Evolutionary conservation across 1,140 invertebrate genomes (phyloP).

Genomic region (Micrasema minimum): DNA sequence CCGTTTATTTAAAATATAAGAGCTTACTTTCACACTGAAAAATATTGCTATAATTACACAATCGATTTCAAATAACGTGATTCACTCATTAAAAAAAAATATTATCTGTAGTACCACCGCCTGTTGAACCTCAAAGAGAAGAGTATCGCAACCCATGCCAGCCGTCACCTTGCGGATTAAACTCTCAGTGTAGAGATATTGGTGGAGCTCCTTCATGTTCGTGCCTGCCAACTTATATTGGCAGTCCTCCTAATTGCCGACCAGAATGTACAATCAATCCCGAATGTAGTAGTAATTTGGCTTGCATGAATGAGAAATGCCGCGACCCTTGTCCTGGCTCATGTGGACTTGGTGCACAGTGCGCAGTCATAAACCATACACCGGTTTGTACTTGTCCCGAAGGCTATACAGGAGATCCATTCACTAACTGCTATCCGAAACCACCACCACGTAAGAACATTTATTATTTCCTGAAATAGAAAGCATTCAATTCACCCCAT

Average conservation of each 20-base stretch:
- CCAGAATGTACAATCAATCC: conserved; percentile 76
- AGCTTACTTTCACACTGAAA: too few relatives aligned
- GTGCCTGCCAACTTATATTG: conserved; percentile 72
- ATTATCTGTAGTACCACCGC: conserved; percentile 53
- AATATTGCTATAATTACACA: too few relatives aligned
- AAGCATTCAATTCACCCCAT: background rate
- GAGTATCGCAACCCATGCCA: conserved; percentile 69
- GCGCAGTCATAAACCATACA: conserved; percentile 73
- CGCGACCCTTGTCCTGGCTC: conserved; percentile 79
- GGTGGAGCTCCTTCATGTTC: conserved; percentile 72
- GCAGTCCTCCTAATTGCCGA: conserved; percentile 76
- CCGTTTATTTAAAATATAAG: too few relatives aligned
- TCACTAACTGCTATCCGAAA: conserved; percentile 71
- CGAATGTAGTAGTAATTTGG: conserved; percentile 71
- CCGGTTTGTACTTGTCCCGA: conserved; percentile 74
- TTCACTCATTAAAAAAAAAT: too few relatives aligned
- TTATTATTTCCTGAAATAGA: conserved; percentile 4
- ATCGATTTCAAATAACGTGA: too few relatives aligned
- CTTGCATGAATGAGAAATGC: conserved; percentile 76
- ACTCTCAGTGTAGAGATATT: conserved; percentile 73
- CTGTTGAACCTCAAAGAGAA: conserved; percentile 57
- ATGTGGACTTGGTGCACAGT: conserved; percentile 74
- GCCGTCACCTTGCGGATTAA: conserved; percentile 77
- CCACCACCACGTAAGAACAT: conserved; percentile 60
- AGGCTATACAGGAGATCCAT: conserved; percentile 78